These are phyloP conservation scores for Pyrrhia umbra DNA, from an alignment of 2,888 invertebrate species.

Conservation along the genomic window DNA sequence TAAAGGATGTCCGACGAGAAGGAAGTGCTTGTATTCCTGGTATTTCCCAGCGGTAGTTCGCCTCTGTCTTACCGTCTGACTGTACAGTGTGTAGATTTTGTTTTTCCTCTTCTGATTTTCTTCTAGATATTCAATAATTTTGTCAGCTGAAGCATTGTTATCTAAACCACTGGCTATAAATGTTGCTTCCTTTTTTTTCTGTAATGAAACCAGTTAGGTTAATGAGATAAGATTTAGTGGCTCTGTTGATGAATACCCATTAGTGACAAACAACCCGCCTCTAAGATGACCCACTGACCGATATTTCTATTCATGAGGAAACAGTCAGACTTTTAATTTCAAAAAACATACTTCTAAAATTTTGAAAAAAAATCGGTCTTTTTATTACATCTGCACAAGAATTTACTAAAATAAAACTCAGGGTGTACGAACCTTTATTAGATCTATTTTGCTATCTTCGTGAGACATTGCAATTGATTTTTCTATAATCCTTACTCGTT, in stretches of 20 bases:
- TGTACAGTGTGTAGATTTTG: conserved; percentile 72
- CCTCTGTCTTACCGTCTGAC: conserved; percentile 69
- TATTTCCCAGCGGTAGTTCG: conserved; percentile 53
- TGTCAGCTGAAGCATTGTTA: conserved; percentile 72
- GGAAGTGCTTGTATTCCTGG: conserved; percentile 63
- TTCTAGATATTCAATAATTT: conserved; percentile 72
- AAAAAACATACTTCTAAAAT: no score
- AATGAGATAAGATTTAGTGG: no score
- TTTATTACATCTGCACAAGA: no score
- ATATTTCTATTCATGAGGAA: no score
- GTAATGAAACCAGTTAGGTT: no score
- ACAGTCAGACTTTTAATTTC: no score
- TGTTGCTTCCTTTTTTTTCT: conserved; percentile 60
- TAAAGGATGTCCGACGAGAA: conserved; percentile 74
- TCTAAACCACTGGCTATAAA: conserved; percentile 73
- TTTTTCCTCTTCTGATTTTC: conserved; percentile 63
- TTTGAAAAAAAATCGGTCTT: no score
- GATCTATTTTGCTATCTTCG: conserved; percentile 51
- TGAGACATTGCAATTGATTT: conserved; percentile 36
- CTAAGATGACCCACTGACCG: no score
- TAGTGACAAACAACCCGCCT: no score
- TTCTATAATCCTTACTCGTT: not conserved
- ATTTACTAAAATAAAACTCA: no score
- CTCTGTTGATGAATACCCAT: no score
- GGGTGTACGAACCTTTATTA: conserved; percentile 47